phyloP scores from a whole-genome alignment of 2,888 invertebrate genomes.

The Busseola fusca region DNA sequence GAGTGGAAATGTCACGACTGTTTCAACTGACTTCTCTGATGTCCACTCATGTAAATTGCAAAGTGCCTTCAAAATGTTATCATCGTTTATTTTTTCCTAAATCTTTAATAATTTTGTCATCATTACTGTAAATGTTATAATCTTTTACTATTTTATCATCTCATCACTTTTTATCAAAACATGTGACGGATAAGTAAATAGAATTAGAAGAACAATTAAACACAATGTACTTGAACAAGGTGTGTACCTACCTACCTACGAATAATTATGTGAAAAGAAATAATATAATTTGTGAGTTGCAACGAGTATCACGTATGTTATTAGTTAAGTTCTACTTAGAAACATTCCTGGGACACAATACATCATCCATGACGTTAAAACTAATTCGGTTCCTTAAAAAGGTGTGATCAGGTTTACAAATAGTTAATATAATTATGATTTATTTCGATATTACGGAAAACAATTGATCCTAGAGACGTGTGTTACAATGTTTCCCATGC shows the following conservation, averaged over 20 bases:
- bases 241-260: slow-evolving; percentile 7
- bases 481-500: not conserved
- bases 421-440: slow-evolving; percentile 20
- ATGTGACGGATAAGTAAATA: slow-evolving; percentile 28
- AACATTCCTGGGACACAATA: slow-evolving; percentile 54
- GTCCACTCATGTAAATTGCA: slow-evolving; percentile 55
- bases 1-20: slow-evolving; percentile 6
- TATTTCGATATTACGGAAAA: slow-evolving; percentile 2
- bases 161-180: slow-evolving; percentile 30
- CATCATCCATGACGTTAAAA: slow-evolving; percentile 49
- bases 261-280: slow-evolving; percentile 17
- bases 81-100: slow-evolving; percentile 17
- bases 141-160: slow-evolving; percentile 18
- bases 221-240: slow-evolving; percentile 29
- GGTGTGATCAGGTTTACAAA: slow-evolving; percentile 48
- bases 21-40: not conserved
- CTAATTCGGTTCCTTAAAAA: slow-evolving; percentile 33
- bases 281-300: slow-evolving; percentile 17
- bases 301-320: slow-evolving; percentile 11
- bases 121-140: slow-evolving; percentile 6
- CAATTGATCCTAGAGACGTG: not conserved
- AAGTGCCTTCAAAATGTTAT: slow-evolving; percentile 69
- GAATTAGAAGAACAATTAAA: slow-evolving; percentile 33
- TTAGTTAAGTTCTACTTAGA: slow-evolving; percentile 51
- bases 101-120: slow-evolving; percentile 10